A percentile compares a stretch with the other conserved stretches of the same genome.
These are phyloP conservation scores for Sebastes trivittatus DNA, from an alignment of 2,797 vertebrate genomes.

Conservation along the genomic window DNA sequence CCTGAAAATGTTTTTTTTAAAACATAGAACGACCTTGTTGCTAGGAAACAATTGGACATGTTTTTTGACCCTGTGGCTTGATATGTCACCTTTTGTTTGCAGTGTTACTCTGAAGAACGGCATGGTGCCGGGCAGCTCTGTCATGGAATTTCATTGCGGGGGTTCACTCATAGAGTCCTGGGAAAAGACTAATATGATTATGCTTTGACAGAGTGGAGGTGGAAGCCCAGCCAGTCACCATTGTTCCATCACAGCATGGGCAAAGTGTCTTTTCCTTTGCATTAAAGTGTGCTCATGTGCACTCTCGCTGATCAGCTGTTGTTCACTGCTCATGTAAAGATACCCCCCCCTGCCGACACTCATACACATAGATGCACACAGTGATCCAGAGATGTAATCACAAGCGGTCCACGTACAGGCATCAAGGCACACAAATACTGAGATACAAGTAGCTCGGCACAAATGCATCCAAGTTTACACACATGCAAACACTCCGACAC, in stretches of 20 bases:
- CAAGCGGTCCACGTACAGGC: slow-evolving; percentile 5
- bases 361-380: slow-evolving; percentile 15
- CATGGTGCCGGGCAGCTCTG: background rate
- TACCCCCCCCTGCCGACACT: background rate
- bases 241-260: slow-evolving; percentile 52
- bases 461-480: slow-evolving; percentile 2
- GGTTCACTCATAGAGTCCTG: slow-evolving; percentile 39
- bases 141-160: slow-evolving; percentile 36
- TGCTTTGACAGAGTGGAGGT: slow-evolving; percentile 49
- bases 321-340: slow-evolving; percentile 5
- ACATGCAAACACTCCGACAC: slow-evolving; percentile 1
- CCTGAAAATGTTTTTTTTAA: background rate
- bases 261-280: slow-evolving; percentile 25
- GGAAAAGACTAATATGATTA: slow-evolving; percentile 61
- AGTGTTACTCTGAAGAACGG: slow-evolving; percentile 2
- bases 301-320: slow-evolving; percentile 61
- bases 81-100: slow-evolving; percentile 23
- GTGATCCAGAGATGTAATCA: slow-evolving; percentile 32
- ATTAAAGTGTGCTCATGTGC: slow-evolving; percentile 44
- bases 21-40: slow-evolving; percentile 22
- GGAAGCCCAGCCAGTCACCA: slow-evolving; percentile 36
- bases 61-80: slow-evolving; percentile 21
- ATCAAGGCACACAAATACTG: slow-evolving; percentile 18
- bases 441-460: slow-evolving; percentile 20
- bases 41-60: slow-evolving; percentile 41